Conservation (phyloP, 2,888 invertebrate genomes). For the Thumatha senex region DNA sequence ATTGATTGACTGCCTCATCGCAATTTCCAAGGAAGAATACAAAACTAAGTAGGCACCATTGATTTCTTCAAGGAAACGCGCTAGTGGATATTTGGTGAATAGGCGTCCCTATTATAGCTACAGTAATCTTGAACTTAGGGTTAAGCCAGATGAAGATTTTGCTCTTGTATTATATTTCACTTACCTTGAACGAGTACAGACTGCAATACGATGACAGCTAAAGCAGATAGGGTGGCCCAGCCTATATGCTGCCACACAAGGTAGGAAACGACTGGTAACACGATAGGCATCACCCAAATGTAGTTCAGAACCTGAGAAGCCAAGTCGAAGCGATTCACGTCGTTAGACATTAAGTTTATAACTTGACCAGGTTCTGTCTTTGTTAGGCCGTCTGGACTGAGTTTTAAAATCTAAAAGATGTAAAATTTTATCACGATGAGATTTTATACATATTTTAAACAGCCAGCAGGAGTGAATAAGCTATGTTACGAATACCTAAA, state of each 20-base stretch:
- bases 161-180: not conserved
- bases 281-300: slow-evolving; percentile 92
- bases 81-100: too few relatives aligned
- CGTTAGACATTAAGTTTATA: slow-evolving; percentile 93
- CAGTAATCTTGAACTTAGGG: too few relatives aligned
- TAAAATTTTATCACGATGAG: too few relatives aligned
- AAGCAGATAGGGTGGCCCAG: slow-evolving; percentile 68
- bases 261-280: slow-evolving; percentile 83
- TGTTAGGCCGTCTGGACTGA: slow-evolving; percentile 82
- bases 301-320: slow-evolving; percentile 88
- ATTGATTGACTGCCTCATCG: too few relatives aligned
- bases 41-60: too few relatives aligned
- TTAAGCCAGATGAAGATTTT: too few relatives aligned
- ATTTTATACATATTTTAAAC: too few relatives aligned
- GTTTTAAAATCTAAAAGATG: slow-evolving; percentile 64
- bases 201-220: slow-evolving; percentile 79
- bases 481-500: too few relatives aligned
- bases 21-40: too few relatives aligned
- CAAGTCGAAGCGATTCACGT: slow-evolving; percentile 91
- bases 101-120: too few relatives aligned
- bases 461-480: too few relatives aligned
- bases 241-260: slow-evolving; percentile 71
- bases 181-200: slow-evolving; percentile 83
- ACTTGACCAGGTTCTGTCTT: slow-evolving; percentile 89
- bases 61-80: too few relatives aligned